phyloP scores from a whole-genome alignment of 2,888 invertebrate genomes.

The Pristionchus mayeri region DNA sequence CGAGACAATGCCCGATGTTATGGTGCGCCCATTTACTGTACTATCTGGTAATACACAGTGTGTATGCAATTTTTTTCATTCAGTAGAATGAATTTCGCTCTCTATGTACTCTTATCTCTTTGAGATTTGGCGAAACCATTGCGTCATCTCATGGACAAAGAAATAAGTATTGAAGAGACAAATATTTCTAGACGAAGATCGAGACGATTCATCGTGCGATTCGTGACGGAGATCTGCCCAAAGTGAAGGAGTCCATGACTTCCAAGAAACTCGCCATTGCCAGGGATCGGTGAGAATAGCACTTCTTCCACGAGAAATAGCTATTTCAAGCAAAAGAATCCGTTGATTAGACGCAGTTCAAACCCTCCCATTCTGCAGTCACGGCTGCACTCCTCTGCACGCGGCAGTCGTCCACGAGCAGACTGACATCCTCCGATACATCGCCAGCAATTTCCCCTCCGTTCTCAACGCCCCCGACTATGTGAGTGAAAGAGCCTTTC shows the following conservation, averaged over 20 bases:
- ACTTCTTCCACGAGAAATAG: no score
- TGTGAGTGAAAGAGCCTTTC: slow-evolving; percentile 64
- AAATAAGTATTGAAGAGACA: no score
- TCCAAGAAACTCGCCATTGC: slow-evolving; percentile 88
- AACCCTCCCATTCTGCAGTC: slow-evolving; percentile 13
- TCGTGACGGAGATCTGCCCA: slow-evolving; percentile 86
- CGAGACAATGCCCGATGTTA: slow-evolving; percentile 63
- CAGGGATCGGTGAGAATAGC: slow-evolving; percentile 81
- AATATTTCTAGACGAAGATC: slow-evolving; percentile 86
- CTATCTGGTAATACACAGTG: no score
- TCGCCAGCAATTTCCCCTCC: slow-evolving; percentile 83
- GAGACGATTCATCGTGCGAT: slow-evolving; percentile 89
- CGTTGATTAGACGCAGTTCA: no score
- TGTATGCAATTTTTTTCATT: no score
- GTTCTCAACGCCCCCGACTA: slow-evolving; percentile 83
- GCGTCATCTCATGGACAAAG: no score
- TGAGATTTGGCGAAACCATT: no score
- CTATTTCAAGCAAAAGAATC: no score
- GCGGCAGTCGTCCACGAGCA: slow-evolving; percentile 88
- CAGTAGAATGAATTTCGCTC: no score
- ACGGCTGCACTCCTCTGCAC: slow-evolving; percentile 82
- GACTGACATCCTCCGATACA: slow-evolving; percentile 84
- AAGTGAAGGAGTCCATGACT: slow-evolving; percentile 86
- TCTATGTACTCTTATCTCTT: no score
- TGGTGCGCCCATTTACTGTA: no score